Evolutionary conservation across 1,140 invertebrate species (phyloP).

Genomic region (Sminthurides bifidus): DNA sequence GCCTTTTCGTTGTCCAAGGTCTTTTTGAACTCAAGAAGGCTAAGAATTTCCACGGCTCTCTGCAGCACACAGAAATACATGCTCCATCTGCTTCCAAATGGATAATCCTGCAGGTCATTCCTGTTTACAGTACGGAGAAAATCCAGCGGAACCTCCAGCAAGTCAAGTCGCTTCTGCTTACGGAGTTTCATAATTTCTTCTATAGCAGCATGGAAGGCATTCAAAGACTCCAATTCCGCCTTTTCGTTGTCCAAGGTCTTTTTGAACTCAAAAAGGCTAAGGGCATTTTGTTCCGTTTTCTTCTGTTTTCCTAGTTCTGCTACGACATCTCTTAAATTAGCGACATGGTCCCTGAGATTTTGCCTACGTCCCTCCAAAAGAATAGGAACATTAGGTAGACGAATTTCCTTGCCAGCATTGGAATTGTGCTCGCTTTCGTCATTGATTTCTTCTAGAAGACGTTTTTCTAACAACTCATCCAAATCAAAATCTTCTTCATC

Average conservation of each 20-base stretch:
- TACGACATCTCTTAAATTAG: too few species aligned
- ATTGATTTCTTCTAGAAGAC: constrained; percentile 21
- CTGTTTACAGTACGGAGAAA: neutral
- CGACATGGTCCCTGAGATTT: neutral
- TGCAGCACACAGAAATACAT: constrained; percentile 24
- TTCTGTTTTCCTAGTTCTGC: neutral
- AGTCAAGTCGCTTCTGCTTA: neutral
- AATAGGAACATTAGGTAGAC: neutral
- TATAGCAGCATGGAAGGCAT: neutral
- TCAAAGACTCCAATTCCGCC: neutral
- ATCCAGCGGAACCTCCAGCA: neutral
- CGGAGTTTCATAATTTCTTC: neutral
- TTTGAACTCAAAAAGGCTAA: too few species aligned
- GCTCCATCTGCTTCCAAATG: constrained; percentile 10
- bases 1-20: neutral
- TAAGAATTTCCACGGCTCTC: neutral
- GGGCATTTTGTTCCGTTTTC: neutral
- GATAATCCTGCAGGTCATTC: neutral
- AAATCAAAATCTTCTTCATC: constrained; percentile 29
- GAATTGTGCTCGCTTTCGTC: neutral
- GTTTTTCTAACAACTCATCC: constrained; percentile 20
- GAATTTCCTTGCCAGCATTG: neutral
- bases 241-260: neutral
- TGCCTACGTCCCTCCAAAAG: neutral
- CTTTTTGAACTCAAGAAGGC: too few species aligned